Conservation (phyloP, 2,113 vertebrate genomes). For the Hippoglossus stenolepis region DNA sequence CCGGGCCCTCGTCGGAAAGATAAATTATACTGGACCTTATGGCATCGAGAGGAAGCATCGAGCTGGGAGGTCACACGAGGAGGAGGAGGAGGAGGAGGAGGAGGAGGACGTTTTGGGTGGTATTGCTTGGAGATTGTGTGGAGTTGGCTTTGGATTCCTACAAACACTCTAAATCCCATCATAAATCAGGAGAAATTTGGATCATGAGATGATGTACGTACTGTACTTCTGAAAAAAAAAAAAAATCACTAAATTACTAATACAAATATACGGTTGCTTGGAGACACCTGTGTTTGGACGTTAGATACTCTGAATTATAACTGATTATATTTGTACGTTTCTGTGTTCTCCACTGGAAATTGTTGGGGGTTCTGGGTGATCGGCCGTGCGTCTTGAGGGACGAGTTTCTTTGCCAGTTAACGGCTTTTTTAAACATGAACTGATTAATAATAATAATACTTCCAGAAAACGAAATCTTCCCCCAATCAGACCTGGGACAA, state of each 20-base stretch:
- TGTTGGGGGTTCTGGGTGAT: slow-evolving; percentile 22
- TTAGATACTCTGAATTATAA: slow-evolving; percentile 17
- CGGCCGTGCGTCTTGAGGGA: slow-evolving; percentile 11
- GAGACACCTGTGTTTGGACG: slow-evolving; percentile 50
- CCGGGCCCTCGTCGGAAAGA: background rate
- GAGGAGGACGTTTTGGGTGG: slow-evolving; percentile 15
- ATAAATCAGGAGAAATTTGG: slow-evolving; percentile 48
- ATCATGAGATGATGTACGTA: background rate
- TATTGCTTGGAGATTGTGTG: slow-evolving; percentile 15
- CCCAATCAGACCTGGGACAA: slow-evolving; percentile 43
- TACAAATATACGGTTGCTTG: slow-evolving; percentile 47
- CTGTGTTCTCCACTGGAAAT: slow-evolving; percentile 26
- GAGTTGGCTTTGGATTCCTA: slow-evolving; percentile 23
- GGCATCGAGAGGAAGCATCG: slow-evolving; percentile 22
- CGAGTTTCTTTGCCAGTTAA: slow-evolving; percentile 28
- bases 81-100: background rate
- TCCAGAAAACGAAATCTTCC: slow-evolving; percentile 38
- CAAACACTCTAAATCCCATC: slow-evolving; percentile 13
- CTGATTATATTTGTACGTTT: slow-evolving; percentile 27
- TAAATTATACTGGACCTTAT: slow-evolving; percentile 22
- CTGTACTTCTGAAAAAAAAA: slow-evolving; percentile 15
- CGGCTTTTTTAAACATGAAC: slow-evolving; percentile 42
- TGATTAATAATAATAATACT: slow-evolving; percentile 47
- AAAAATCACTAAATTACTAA: slow-evolving; percentile 23
- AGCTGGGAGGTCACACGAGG: slow-evolving; percentile 30